Conservation (phyloP, 2,113 vertebrate genomes). For the Psittacus erithacus region DNA sequence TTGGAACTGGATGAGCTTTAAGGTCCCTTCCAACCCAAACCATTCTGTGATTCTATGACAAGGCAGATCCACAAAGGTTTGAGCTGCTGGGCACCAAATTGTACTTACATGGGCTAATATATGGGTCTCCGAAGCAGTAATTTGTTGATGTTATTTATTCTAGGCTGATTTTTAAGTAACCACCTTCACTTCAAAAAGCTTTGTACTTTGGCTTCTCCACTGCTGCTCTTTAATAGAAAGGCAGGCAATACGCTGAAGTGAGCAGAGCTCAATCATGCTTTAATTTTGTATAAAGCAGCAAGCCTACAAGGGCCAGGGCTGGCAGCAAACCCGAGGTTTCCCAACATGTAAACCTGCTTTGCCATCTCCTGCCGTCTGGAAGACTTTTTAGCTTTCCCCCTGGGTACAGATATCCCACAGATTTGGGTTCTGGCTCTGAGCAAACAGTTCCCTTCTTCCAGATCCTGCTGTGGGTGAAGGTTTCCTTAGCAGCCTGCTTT, state of each 20-base stretch:
- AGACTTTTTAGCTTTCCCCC: neutral
- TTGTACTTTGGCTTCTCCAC: neutral
- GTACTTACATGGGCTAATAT: neutral
- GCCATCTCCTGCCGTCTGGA: neutral
- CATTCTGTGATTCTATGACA: neutral
- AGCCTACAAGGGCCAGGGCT: neutral
- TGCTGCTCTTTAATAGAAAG: neutral
- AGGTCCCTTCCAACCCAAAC: neutral
- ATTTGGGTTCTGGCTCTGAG: neutral
- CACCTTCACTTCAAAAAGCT: neutral
- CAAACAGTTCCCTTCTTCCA: neutral
- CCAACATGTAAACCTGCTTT: neutral
- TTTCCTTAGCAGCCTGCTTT: neutral
- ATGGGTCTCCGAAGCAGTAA: accelerated
- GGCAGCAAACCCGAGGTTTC: neutral
- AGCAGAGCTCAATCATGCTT: neutral
- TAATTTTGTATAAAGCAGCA: neutral
- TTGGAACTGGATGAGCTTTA: neutral
- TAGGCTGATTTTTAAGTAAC: neutral
- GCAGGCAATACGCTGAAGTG: neutral
- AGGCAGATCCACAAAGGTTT: neutral
- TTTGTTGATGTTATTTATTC: neutral
- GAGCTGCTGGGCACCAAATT: neutral
- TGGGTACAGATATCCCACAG: neutral
- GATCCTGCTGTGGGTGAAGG: neutral